Conservation (phyloP, 2,113 vertebrate species). For the Baryphthengus martii region DNA sequence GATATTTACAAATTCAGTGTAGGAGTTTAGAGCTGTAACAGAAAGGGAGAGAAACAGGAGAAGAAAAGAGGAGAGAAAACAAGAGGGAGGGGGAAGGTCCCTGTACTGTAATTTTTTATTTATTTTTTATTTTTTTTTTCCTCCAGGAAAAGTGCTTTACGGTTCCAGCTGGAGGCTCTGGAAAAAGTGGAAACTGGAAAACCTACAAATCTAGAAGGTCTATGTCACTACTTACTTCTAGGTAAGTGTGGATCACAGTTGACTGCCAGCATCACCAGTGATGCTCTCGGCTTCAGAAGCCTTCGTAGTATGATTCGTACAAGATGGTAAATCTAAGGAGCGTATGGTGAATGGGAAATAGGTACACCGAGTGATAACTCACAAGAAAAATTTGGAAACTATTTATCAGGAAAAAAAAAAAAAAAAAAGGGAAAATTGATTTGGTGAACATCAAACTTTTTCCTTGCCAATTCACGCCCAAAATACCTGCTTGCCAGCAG, state of each 20-base stretch:
- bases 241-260: not conserved
- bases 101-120: too few species aligned
- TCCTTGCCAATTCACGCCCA: not conserved
- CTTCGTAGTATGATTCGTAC: not conserved
- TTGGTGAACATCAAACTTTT: not conserved
- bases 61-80: not conserved
- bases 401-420: not conserved
- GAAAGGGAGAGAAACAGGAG: not conserved
- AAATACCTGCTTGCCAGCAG: not conserved
- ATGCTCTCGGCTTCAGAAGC: not conserved
- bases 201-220: accelerated
- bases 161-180: not conserved
- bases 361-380: not conserved
- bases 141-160: not conserved
- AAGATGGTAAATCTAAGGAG: not conserved
- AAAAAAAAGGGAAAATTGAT: not conserved
- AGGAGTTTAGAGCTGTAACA: not conserved
- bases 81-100: not conserved
- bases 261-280: not conserved
- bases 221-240: not conserved
- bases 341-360: not conserved
- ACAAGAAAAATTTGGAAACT: not conserved
- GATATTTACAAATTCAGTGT: not conserved
- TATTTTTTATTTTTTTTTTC: too few species aligned
- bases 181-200: not conserved